Conservation (phyloP, 2,888 invertebrate species). For the Candidula unifasciata region DNA sequence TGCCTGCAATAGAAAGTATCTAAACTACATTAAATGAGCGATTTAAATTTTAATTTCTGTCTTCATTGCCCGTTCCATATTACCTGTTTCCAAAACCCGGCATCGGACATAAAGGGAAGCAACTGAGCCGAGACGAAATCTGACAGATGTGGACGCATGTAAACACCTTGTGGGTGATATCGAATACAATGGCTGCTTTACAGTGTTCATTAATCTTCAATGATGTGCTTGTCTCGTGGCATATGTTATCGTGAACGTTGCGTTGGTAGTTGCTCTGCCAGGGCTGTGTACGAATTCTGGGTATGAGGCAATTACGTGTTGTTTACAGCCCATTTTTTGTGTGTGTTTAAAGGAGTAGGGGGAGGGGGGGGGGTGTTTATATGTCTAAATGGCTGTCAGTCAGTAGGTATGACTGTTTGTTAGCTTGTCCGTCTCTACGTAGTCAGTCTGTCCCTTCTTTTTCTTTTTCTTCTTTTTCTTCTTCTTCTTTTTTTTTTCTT, state of each 20-base stretch:
- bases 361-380: background rate
- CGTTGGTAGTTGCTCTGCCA: background rate
- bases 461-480: background rate
- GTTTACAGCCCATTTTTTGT: no score
- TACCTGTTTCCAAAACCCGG: no score
- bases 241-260: conserved; percentile 21
- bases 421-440: conserved; percentile 4
- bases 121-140: conserved; percentile 17
- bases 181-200: conserved; percentile 14
- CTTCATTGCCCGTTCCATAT: no score
- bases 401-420: conserved; percentile 1
- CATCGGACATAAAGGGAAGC: background rate
- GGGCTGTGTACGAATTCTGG: no score
- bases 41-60: no score
- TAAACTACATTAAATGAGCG: no score
- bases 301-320: no score
- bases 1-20: no score
- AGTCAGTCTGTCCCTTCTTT: conserved; percentile 16
- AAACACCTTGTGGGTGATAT: background rate
- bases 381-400: background rate
- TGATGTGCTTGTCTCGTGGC: background rate
- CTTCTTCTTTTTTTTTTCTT: background rate
- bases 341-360: no score
- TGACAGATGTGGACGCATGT: conserved; percentile 36
- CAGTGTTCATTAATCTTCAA: conserved; percentile 41